Base-by-base conservation (phyloP, 2,797 vertebrate genomes). In the Myiotriccus ornatus region DNA sequence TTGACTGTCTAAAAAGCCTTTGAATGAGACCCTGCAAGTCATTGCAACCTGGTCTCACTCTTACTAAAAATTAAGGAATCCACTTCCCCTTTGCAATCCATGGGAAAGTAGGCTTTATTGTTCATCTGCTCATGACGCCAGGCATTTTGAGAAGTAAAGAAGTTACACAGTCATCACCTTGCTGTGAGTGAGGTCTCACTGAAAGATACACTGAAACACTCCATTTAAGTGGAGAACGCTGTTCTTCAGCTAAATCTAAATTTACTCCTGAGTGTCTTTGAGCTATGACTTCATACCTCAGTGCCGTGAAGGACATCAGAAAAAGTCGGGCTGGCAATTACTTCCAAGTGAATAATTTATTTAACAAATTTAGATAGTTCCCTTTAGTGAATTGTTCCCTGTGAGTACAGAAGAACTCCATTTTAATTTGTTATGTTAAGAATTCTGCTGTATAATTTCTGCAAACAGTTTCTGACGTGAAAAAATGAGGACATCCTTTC, bases 261-360 rank as follows among this genome's bases (percentile, higher is more conserved):
- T 74, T 89, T 92, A 56, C 13, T 80, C 43, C 34, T 69, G 34
- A 70, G 37, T 65, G 28, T 90, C 78, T 84, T 82, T 82, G 70
- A 89, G 68, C 41, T 73, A 62, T 75, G 35, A 71, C 18, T 75
- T 94, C 87, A 56, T 89, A 89, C 56, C 49, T 83, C 65, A 64
- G 56, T 68, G 62, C 32, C 2, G 0, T 62, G 91, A 93, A 96
- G 81, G 91, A 84, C 80, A 89, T 69, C 50, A 65, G 62, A 71
- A 94, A 65, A 93, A 92, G 32, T 87, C 39, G 62, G 67, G 39
- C 47, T 87, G 47, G 52, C 47, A 92, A 85, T 82, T 84, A 83
- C 49, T 91, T 94, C 32, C 84, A 50, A 84, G 60, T 63, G 84
- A 90, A 96, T 92, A 95, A 90, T 90, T 90, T 93, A 82, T 92